Evolutionary conservation across 2,113 vertebrate species (phyloP), one percentile per base, ranked within the genome.

Genomic region (Rousettus leschenaultii): DNA sequence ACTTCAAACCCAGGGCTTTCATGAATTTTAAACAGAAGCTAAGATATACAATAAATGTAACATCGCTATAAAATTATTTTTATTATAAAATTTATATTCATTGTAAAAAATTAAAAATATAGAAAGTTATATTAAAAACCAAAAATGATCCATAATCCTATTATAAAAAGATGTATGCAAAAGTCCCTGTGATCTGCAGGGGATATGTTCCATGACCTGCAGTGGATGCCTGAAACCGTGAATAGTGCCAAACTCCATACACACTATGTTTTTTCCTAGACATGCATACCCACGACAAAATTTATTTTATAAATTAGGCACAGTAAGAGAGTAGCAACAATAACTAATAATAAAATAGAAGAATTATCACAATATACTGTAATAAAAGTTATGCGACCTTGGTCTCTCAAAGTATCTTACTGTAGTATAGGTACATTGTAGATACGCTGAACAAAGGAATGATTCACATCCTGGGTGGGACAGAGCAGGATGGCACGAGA

Each of bases 81-180:
- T 87, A 65, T 53, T 71, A 48, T 57, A 89, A 92, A 95, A 96
- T 79, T 80, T 53, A 91, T 55, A 97, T 53, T 95, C 45, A 90
- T 22, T 74, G 33, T n/a, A 95, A 65, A 87, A 95, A 85, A 65
- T 33, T n/a, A 21, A 88, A 96, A 94, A 95, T 70, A 71, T 1
- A 86, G 30, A 61, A 97, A 94, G 12, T 65, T 65, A 65, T 40
- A 95, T 78, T 85, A 51, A 95, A 93, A 28, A 68, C 70, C 40
- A 82, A 92, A 95, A 83, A 70, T 40, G 35, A 55, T 35, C 63
- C 28, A 66, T 68, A 93, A 55, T 78, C 16, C n/a, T 92, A 83
- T 14, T 61, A 89, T 63, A 11, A 8, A 38, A 78, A 77, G 57
- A 87, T 77, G 9, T 2, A 85, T n/a, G 21, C 45, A 12, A 15